A percentile compares a stretch with the other conserved stretches of the same genome.
Evolutionary conservation across 2,797 vertebrate species (phyloP).

Genomic region (Ctenopoma kingsleyae): DNA sequence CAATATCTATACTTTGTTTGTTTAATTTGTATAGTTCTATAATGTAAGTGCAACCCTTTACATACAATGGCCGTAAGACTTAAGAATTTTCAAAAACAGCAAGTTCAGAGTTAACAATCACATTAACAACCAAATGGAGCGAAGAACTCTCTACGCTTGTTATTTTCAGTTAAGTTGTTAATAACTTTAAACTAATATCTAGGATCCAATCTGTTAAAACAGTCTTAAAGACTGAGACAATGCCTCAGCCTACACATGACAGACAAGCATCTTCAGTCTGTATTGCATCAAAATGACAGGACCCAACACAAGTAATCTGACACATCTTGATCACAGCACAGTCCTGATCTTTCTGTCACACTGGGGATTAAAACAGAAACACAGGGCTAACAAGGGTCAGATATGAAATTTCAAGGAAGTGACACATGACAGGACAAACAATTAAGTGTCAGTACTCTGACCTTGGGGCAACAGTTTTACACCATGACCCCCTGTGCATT

Average conservation of each 20-base stretch:
- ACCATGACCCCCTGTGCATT: constrained; percentile 78
- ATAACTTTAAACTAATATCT: constrained; percentile 3
- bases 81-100: constrained; percentile 38
- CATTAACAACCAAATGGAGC: background rate
- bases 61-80: background rate
- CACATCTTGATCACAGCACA: constrained; percentile 83
- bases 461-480: constrained; percentile 83
- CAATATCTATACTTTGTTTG: constrained; percentile 40
- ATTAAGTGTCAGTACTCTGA: constrained; percentile 83
- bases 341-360: constrained; percentile 81
- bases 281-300: constrained; percentile 72
- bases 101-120: background rate
- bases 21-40: constrained; percentile 62
- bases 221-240: constrained; percentile 25
- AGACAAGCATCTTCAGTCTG: constrained; percentile 54
- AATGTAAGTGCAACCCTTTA: constrained; percentile 39
- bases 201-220: constrained; percentile 15
- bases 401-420: constrained; percentile 85
- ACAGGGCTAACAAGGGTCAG: constrained; percentile 78
- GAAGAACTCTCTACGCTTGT: constrained; percentile 12
- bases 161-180: constrained; percentile 13
- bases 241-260: constrained; percentile 51
- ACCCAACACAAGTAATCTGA: constrained; percentile 82
- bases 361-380: constrained; percentile 83
- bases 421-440: constrained; percentile 87